Percentiles rank a stretch among this genome's conserved stretches.
phyloP scores from a whole-genome alignment of 2,888 invertebrate species.

The Mimachlamys varia region DNA sequence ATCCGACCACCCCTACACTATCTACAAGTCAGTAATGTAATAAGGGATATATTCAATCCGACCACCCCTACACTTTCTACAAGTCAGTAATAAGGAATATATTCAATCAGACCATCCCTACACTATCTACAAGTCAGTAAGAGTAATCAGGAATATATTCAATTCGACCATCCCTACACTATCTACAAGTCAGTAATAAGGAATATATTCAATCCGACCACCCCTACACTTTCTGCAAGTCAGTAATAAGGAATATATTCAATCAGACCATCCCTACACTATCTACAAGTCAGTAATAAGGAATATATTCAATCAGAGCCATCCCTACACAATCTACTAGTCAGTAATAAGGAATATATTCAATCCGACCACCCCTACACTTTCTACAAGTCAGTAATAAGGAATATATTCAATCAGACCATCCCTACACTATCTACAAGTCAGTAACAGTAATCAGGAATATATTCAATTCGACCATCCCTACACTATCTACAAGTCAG shows the following conservation, averaged over 20 bases:
- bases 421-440: too few species aligned
- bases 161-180: neutral
- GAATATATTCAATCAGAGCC: neutral
- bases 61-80: too few species aligned
- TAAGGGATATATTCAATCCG: neutral
- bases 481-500: neutral
- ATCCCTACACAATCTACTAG: too few species aligned
- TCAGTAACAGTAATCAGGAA: conserved; percentile 24
- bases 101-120: neutral
- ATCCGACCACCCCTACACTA: neutral
- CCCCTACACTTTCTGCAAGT: too few species aligned
- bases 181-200: neutral
- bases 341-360: conserved; percentile 34
- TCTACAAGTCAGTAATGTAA: neutral
- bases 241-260: conserved; percentile 34
- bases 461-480: neutral
- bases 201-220: neutral
- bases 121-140: too few species aligned
- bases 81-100: conserved; percentile 29
- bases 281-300: neutral
- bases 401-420: neutral
- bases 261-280: neutral
- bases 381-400: neutral
- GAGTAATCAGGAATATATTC: conserved; percentile 34
- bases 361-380: neutral